Percentiles rank a stretch among this genome's conserved stretches.
Evolutionary conservation across 2,113 vertebrate genomes (phyloP).

Genomic region (Cephalopholis sonnerati): DNA sequence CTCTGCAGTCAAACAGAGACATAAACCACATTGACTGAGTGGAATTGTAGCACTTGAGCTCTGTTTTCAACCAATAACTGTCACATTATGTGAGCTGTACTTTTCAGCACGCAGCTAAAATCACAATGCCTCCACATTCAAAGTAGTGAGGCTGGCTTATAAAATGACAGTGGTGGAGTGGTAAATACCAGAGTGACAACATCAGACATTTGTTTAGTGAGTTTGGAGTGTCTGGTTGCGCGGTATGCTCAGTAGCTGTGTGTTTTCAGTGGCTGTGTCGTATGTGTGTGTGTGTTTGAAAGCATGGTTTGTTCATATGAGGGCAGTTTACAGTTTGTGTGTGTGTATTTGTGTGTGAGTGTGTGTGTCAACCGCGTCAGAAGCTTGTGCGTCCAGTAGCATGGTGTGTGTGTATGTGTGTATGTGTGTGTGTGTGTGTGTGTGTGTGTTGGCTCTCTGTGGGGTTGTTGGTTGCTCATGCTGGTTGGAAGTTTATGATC

Average conservation of each 20-base stretch:
- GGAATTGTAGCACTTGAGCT: conserved; percentile 32
- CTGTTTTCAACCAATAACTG: conserved; percentile 64
- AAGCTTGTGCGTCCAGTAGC: conserved; percentile 59
- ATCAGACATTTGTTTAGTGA: conserved; percentile 77
- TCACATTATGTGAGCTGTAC: conserved; percentile 60
- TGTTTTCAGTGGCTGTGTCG: conserved; percentile 51
- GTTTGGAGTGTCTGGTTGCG: conserved; percentile 74
- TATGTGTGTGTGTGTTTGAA: conserved; percentile 42
- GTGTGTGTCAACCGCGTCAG: conserved; percentile 44
- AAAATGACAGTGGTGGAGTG: conserved; percentile 75
- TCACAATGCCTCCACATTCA: conserved; percentile 69
- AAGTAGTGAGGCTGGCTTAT: conserved; percentile 62
- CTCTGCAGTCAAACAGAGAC: conserved; percentile 28
- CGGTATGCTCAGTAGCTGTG: conserved; percentile 67
- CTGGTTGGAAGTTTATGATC: conserved; percentile 85
- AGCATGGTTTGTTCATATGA: conserved; percentile 45
- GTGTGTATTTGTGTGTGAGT: conserved; percentile 42
- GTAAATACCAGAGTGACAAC: conserved; percentile 81
- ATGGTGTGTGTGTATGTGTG: conserved; percentile 40
- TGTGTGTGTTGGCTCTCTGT: conserved; percentile 74
- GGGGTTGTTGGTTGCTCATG: conserved; percentile 80
- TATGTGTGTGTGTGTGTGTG: conserved; percentile 55
- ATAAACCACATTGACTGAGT: not conserved
- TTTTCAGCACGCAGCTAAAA: conserved; percentile 68
- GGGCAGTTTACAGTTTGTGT: conserved; percentile 44